Conservation (phyloP, 2,113 vertebrate species). For the Alosa alosa region DNA sequence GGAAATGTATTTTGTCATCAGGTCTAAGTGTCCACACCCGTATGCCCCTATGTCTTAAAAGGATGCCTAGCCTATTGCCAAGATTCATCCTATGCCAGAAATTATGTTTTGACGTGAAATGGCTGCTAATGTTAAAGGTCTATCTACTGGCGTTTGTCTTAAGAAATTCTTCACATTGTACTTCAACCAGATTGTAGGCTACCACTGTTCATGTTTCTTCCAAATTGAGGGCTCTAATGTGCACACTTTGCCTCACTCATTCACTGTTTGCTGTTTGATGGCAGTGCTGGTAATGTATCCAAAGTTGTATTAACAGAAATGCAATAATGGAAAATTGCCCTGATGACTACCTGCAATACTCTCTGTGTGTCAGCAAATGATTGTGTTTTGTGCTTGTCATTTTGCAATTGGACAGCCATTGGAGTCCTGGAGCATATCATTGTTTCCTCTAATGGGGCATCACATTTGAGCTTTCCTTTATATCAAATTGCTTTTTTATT, state of each 20-base stretch:
- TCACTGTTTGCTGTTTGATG: background rate
- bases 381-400: background rate
- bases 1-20: conserved; percentile 11
- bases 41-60: background rate
- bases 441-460: no score
- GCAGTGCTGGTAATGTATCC: background rate
- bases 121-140: background rate
- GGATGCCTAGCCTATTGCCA: background rate
- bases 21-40: conserved; percentile 3
- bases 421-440: background rate
- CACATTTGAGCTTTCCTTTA: background rate
- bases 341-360: background rate
- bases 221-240: background rate
- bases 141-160: background rate
- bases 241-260: background rate
- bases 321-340: background rate
- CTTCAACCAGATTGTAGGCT: background rate
- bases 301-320: background rate
- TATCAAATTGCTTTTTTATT: background rate
- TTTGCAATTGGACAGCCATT: background rate
- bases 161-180: background rate
- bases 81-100: background rate
- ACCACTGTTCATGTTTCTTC: background rate
- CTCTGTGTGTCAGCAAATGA: background rate
- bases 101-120: background rate